Base-by-base conservation (phyloP, 2,797 vertebrate species). In the Enteromius radiatus region DNA sequence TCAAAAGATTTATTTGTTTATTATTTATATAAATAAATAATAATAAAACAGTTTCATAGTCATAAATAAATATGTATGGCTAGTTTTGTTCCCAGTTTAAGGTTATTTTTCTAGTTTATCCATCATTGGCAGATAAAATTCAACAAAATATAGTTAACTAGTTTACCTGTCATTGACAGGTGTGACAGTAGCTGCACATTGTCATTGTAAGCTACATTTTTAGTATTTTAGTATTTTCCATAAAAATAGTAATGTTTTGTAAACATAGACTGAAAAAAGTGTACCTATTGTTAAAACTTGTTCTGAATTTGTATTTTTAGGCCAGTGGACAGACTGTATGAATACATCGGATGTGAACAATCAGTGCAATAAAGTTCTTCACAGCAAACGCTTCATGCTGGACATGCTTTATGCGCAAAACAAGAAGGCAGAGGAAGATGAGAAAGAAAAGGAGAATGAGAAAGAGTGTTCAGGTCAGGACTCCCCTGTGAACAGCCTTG, bases 401-500 rank as follows among this genome's bases (percentile, higher is more conserved):
- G 97, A 98, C 91, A 97, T 97, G 97, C 96, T 98, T 89, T 98
- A 98, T 84, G 93, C 96, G 70, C 96, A 98, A 93, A 97, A 93
- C 87, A 93, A 96, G 49, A 91, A 95, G 73, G 64, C 31, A 54
- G 88, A 87, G 78, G 90, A 94, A 1, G 94, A 96, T 85, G 94
- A 92, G 43, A 94, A 94, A 28, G 93, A 91, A 45, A 91, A 93
- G 47, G 91, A 95, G 84, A 93, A 92, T 63, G 93, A 92, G 0
- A 89, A 88, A 2, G 92, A 94, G 63, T 84, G 85, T 86, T 91
- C 90, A 70, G 94, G 87, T 33, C 89, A 89, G 0, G 94, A 95
- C 7, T 92, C 96, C 33, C 91, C 95, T 0, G 92, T 97, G 82
- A 93, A 93, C 21, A 97, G 95, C 88, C 90, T 99, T 81, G 95